A percentile compares a stretch with the other conserved stretches of the same genome.
These are phyloP conservation scores for Brachionus manjavacas DNA, from an alignment of 1,140 invertebrate species.

Conservation along the genomic window DNA sequence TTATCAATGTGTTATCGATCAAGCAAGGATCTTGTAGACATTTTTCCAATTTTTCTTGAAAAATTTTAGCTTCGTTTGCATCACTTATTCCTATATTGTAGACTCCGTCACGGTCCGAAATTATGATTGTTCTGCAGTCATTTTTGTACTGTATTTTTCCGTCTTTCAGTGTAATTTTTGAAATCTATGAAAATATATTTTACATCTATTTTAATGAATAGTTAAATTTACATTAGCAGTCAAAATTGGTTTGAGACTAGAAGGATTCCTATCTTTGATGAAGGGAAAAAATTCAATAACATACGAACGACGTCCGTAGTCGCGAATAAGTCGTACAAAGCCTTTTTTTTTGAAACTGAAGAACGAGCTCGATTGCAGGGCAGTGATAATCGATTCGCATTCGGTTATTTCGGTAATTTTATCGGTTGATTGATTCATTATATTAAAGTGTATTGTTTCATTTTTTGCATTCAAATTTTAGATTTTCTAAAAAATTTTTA, in stretches of 20 bases:
- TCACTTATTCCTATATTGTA: not conserved
- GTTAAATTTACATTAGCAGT: not conserved
- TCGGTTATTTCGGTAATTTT: constrained; percentile 20
- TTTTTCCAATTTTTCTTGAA: constrained; percentile 15
- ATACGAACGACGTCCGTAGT: constrained; percentile 18
- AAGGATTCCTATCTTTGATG: not conserved
- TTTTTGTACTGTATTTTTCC: not conserved
- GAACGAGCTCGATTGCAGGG: not conserved
- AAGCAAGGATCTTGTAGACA: not conserved
- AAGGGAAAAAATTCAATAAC: constrained; percentile 19
- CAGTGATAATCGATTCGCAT: not conserved
- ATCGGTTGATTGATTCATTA: not conserved
- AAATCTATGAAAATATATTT: not conserved
- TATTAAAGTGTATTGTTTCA: not conserved
- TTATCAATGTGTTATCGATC: not conserved
- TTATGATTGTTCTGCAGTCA: not conserved
- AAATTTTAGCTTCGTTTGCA: not conserved
- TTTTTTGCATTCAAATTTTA: not conserved
- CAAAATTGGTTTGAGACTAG: not conserved
- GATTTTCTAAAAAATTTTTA: not conserved
- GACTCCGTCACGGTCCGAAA: not conserved
- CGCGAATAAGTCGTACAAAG: not conserved
- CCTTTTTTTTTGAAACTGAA: constrained; percentile 22
- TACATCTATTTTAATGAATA: not conserved
- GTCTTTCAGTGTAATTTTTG: not conserved